phyloP scores from a whole-genome alignment of 2,888 invertebrate species.

The Caenorhabditis parvicauda region DNA sequence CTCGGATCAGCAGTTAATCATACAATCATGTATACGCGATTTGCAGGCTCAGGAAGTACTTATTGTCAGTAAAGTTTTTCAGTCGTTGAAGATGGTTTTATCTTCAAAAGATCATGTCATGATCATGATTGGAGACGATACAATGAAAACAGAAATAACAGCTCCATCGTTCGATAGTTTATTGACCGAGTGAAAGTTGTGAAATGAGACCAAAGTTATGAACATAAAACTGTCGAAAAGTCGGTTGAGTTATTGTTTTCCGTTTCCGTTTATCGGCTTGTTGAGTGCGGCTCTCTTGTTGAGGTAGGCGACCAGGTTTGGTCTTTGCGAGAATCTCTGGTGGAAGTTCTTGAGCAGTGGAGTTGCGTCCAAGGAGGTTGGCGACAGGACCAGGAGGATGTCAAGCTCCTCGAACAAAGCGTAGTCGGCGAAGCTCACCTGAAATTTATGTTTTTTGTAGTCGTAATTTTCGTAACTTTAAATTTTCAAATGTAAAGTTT shows the following conservation, averaged over 20 bases:
- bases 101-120: no score
- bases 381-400: conserved; percentile 37
- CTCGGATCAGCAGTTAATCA: no score
- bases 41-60: no score
- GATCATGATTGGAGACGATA: no score
- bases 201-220: not conserved
- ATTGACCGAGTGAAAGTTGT: no score
- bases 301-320: conserved; percentile 35
- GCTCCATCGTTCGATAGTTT: no score
- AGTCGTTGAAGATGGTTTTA: no score
- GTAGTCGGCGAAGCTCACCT: conserved; percentile 52
- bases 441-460: conserved; percentile 1
- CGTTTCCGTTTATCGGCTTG: conserved; percentile 39
- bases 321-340: conserved; percentile 32
- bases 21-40: no score
- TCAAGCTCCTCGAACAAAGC: conserved; percentile 52
- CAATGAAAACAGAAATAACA: no score
- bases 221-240: not conserved
- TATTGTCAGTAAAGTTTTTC: no score
- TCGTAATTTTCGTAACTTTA: not conserved
- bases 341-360: conserved; percentile 49
- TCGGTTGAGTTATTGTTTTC: conserved; percentile 25
- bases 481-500: not conserved
- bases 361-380: conserved; percentile 36
- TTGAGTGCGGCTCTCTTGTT: conserved; percentile 33